Base-by-base conservation (phyloP, 2,888 invertebrate species). In the Cremastinae sp. region DNA sequence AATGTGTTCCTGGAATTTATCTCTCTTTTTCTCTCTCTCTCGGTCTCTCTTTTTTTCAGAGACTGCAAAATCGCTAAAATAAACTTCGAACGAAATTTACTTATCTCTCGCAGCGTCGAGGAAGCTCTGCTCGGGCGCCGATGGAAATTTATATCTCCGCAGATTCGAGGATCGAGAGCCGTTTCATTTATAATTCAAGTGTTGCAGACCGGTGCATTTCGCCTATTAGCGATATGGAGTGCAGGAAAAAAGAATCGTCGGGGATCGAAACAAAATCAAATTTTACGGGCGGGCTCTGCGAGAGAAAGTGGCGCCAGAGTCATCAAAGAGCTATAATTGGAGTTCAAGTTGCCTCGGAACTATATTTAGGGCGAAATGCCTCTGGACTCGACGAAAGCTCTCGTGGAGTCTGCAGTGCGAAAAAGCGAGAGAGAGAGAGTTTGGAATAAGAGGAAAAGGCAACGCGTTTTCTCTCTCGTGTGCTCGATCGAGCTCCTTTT, bases 321-420 rank as follows among this genome's bases (percentile, higher is more conserved):
- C 86, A 87, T 88, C 88, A 88, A 88, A 88, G 88, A 83, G 85
- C 85, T 88, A 85, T 88, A 88, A 88, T 88, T 88, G 88, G 85
- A 85, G 83, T 81, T 82, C 84, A 84, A 86, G 85, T 86, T 82
- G 75, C 73, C 74, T 83, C 82, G 38, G 38, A 53, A 84, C 86
- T 88, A 88, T 87, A 88, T 88, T 87, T 88, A 87, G 86, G 85
- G 80, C 81, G 83, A 83, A 62, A 53, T 45, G 53, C 61, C 45
- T 18, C 18, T 78, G 84, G 51, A 64, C 68, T 41, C 68, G 81
- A 76, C 82, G 79, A 85, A 56, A 84, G 81, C 81, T 82, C 83
- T 54, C 36, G 36, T 18, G 8, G 61, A 51, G 58, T 64, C 62
- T 58, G 64, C 5, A 20, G 56, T 53, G 79, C 71, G 76, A 53